Evolutionary conservation across 1,140 invertebrate species (phyloP), one percentile per base, ranked within the genome.

Genomic region (Nephila pilipes): DNA sequence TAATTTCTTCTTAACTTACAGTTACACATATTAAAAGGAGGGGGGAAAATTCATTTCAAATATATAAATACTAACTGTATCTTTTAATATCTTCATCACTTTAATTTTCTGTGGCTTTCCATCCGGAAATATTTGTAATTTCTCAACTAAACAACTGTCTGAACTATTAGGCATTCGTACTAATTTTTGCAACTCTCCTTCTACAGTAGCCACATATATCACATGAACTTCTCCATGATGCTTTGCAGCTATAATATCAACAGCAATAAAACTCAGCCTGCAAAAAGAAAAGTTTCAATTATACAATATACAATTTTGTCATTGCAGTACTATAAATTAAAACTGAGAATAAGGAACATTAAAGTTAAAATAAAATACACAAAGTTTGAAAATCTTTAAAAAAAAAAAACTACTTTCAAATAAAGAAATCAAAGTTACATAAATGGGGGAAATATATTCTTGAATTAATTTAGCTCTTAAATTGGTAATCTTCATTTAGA

Each of bases 81-180:
- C 97, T 95, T 97, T 97, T 1, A 98, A 95, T 94, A 98, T 97
- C 94, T 98, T 97, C 95, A 99, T 96, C 14, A 96, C 96, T 95
- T 97, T 95, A 65, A 97, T 96, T 63, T 96, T 95, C 55, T 96
- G 96, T 36, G 95, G 95, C 2, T 95, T 94, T 32, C 95, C 95
- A 93, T 96, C 95, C 14, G 95, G 94, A 18, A 97, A 96, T 4
- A 98, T 96, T 90, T 97, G 97, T 97, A 98, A 98, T 87, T 98
- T 96, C 95, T 99, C 98, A 22, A 99, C 96, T 4, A 99, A 95
- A 95, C 98, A 99, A 0, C 98, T 97, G 90, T 97, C 96, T 14
- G 97, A 96, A 0, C 96, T 96, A 18, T 96, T 94, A 12, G 98
- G 97, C 94, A 97, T 95, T 32, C 98, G 96, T 0, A 97, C 97